Evolutionary conservation across 2,797 vertebrate species (phyloP), one percentile per base, ranked within the genome.

Genomic region (Acipenser transmontanus): DNA sequence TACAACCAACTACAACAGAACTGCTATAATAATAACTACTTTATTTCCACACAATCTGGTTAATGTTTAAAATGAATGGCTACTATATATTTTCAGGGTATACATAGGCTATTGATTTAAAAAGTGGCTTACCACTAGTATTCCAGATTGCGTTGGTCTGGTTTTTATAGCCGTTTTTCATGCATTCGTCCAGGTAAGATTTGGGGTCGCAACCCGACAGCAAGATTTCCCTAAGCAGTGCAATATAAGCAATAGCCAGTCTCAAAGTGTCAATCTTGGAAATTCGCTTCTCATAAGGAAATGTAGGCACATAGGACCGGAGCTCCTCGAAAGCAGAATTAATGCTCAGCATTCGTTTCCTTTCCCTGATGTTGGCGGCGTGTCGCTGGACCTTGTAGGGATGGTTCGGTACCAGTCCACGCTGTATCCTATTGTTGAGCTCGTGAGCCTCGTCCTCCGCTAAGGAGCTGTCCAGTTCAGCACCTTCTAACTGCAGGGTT

Each of bases 261-360:
- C 81, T 63, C 14, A 94, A 84, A 0, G 89, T 92, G 77, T 91
- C 88, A 0, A 93, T 93, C 78, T 95, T 93, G 10, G 93, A 92
- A 63, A 95, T 85, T 0, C 85, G 78, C 54, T 87, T 92, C 81
- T 94, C 93, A 12, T 88, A 91, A 0, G 89, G 91, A 51, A 93
- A 92, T 4, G 92, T 91, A 0, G 91, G 91, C 0, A 93, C 86
- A 1, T 77, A 89, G 69, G 85, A 75, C n/a, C 91, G 83, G 6
- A 91, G 91, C 73, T 85, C 78, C 8, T 88, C 84, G 5, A 93
- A 94, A 62, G 88, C 91, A 0, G 90, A 82, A 63, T 89, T 92
- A 76, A 92, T 90, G 77, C 82, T 91, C 65, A 90, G 80, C 88
- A 90, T 94, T 73, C 89, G 80, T 75, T 85, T 90, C 68, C 92